A percentile compares a stretch with the other conserved stretches of the same genome.
Conservation (phyloP, 2,113 vertebrate species). For the Pungitius pungitius region DNA sequence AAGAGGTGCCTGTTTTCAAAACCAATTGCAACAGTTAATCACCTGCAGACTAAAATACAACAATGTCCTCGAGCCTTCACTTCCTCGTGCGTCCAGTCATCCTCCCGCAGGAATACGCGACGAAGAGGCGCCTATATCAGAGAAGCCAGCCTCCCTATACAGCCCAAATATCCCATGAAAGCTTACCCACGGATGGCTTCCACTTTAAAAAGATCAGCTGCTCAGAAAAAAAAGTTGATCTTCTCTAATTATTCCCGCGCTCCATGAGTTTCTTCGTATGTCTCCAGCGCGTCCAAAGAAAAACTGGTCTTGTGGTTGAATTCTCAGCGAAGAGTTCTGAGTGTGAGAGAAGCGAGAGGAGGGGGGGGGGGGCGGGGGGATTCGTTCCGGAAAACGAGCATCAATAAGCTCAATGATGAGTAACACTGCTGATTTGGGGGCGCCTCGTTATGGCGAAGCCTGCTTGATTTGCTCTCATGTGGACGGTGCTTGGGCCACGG, state of each 20-base stretch:
- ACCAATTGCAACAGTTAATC: slow-evolving; percentile 44
- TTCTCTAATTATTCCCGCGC: slow-evolving; percentile 17
- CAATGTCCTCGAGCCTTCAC: slow-evolving; percentile 36
- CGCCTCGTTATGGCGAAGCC: slow-evolving; percentile 11
- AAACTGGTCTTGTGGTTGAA: slow-evolving; percentile 39
- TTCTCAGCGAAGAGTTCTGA: slow-evolving; percentile 52
- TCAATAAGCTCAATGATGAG: not conserved
- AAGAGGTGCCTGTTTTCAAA: slow-evolving; percentile 28
- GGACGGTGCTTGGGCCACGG: slow-evolving; percentile 1
- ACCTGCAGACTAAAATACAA: slow-evolving; percentile 19
- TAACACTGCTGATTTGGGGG: slow-evolving; percentile 7
- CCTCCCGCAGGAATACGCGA: slow-evolving; percentile 50
- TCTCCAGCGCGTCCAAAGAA: slow-evolving; percentile 35
- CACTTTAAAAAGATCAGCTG: not conserved
- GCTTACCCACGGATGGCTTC: slow-evolving; percentile 13
- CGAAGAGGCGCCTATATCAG: slow-evolving; percentile 43
- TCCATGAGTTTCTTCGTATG: slow-evolving; percentile 24
- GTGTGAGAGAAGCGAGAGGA: not conserved
- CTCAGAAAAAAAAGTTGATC: slow-evolving; percentile 20
- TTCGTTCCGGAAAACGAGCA: slow-evolving; percentile 8
- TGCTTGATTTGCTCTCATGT: slow-evolving; percentile 20
- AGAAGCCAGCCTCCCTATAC: slow-evolving; percentile 27
- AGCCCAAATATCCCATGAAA: slow-evolving; percentile 48
- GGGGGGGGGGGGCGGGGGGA: not conserved
- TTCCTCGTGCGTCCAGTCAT: slow-evolving; percentile 43